Conservation (phyloP, 2,113 vertebrate genomes). For the Pteropus alecto region DNA sequence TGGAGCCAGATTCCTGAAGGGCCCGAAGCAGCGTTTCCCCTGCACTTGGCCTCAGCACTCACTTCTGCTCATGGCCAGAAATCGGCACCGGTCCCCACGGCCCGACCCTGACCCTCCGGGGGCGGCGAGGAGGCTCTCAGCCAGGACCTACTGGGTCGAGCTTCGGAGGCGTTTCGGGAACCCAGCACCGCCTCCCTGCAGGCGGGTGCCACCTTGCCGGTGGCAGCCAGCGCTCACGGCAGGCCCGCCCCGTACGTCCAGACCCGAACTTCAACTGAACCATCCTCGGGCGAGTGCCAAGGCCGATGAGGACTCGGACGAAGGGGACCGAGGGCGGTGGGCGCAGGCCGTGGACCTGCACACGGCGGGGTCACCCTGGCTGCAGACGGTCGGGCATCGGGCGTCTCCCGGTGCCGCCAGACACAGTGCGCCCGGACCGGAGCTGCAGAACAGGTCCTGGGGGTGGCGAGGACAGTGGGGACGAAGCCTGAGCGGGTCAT, state of each 20-base stretch:
- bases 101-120: neutral
- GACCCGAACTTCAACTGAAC: neutral
- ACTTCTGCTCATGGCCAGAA: neutral
- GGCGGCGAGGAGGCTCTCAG: fast-evolving
- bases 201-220: neutral
- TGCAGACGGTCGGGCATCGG: fast-evolving
- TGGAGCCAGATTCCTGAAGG: neutral
- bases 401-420: neutral
- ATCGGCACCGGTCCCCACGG: neutral
- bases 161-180: neutral
- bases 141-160: fast-evolving
- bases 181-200: neutral
- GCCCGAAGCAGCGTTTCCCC: neutral
- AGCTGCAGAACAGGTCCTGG: neutral
- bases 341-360: neutral
- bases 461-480: fast-evolving
- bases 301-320: neutral
- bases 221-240: neutral
- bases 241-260: fast-evolving
- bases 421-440: fast-evolving
- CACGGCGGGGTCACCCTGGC: fast-evolving
- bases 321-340: neutral
- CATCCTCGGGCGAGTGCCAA: fast-evolving
- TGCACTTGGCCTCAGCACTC: neutral
- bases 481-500: neutral